These are phyloP conservation scores for Psittacus erithacus DNA, from an alignment of 2,113 vertebrate genomes.

Conservation along the genomic window DNA sequence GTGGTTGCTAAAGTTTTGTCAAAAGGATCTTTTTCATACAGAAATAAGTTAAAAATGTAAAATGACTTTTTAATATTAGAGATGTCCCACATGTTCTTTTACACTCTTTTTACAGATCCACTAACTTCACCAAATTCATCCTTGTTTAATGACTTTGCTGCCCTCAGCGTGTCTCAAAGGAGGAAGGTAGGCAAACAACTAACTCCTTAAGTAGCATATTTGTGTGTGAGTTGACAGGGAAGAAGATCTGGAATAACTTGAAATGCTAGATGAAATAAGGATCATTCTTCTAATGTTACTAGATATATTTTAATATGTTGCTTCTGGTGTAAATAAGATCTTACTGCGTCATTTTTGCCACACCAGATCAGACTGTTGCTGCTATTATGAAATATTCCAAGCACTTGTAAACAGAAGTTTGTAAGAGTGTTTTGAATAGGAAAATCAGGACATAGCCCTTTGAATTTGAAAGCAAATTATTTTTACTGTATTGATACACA, in stretches of 20 bases:
- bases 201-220: not conserved
- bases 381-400: not conserved
- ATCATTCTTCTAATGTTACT: not conserved
- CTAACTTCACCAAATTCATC: conserved; percentile 92
- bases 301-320: not conserved
- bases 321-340: not conserved
- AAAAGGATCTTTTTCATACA: not conserved
- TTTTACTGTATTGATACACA: not conserved
- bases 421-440: not conserved
- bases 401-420: not conserved
- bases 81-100: not conserved
- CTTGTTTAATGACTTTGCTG: conserved; percentile 97
- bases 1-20: not conserved
- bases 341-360: not conserved
- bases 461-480: not conserved
- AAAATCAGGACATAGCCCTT: not conserved
- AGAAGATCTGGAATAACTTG: conserved; percentile 14
- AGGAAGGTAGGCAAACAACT: conserved; percentile 87
- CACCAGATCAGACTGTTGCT: not conserved
- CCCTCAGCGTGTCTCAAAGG: conserved; percentile 94
- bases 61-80: not conserved
- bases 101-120: conserved; percentile 82
- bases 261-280: not conserved
- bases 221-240: not conserved
- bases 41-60: not conserved